These are phyloP conservation scores for Metacarcinus magister DNA, from an alignment of 2,888 invertebrate genomes.

Conservation along the genomic window DNA sequence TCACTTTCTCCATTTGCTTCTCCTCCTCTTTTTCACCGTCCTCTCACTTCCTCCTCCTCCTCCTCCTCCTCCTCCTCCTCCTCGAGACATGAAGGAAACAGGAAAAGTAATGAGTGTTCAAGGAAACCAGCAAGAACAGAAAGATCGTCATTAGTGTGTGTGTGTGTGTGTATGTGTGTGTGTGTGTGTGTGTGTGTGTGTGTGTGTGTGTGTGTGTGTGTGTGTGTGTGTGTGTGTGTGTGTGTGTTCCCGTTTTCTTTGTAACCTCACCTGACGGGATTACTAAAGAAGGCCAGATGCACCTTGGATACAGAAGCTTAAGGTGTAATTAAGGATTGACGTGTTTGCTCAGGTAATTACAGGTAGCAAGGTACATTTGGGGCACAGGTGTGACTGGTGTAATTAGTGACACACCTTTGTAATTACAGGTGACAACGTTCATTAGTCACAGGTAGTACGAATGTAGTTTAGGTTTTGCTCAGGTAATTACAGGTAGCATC, in stretches of 20 bases:
- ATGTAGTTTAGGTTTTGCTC: too few relatives aligned
- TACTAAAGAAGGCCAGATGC: background rate
- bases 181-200: conserved; percentile 43
- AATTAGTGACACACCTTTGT: background rate
- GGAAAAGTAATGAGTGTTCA: background rate
- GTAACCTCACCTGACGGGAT: background rate
- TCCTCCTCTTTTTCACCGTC: background rate
- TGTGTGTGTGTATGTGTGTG: conserved; percentile 21
- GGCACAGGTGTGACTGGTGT: background rate
- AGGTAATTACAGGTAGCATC: too few relatives aligned
- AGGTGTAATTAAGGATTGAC: background rate
- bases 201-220: conserved; percentile 13
- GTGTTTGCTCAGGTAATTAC: too few relatives aligned
- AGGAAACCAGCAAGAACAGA: background rate
- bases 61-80: background rate
- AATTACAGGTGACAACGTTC: too few relatives aligned
- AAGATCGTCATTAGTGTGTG: conserved; percentile 16
- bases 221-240: background rate
- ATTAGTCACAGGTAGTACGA: too few relatives aligned
- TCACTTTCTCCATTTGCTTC: background rate
- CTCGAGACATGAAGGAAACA: background rate
- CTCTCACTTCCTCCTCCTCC: background rate
- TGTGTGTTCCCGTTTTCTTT: background rate
- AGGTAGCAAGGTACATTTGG: background rate
- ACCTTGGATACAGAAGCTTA: background rate